Conservation (phyloP, 2,888 invertebrate species). For the Lithophane semibrunnea region DNA sequence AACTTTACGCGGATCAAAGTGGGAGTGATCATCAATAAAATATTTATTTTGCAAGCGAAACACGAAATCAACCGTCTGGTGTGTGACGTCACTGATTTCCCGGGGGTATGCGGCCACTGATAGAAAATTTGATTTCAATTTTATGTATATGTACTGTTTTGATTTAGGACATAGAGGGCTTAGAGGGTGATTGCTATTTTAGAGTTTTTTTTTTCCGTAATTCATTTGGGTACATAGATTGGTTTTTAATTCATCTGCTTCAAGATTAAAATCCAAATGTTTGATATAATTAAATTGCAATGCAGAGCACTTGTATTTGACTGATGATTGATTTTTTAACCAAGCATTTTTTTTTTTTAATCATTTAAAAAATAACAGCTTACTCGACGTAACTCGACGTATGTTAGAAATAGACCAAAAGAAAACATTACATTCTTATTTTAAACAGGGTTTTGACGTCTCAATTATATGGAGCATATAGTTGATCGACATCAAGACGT, state of each 20-base stretch:
- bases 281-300: background rate
- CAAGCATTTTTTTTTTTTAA: too few relatives aligned
- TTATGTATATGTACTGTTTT: slow-evolving; percentile 73
- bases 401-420: background rate
- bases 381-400: too few relatives aligned
- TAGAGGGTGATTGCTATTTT: slow-evolving; percentile 42
- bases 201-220: background rate
- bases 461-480: background rate
- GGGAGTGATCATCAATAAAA: slow-evolving; percentile 79
- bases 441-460: background rate
- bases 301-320: background rate
- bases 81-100: slow-evolving; percentile 81
- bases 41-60: slow-evolving; percentile 77
- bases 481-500: background rate
- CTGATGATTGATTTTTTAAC: background rate
- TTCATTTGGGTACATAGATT: too few relatives aligned
- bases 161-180: slow-evolving; percentile 64
- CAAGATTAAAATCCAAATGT: background rate
- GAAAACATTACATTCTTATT: background rate
- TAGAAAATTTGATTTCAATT: slow-evolving; percentile 81
- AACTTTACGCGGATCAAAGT: slow-evolving; percentile 75
- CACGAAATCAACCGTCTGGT: slow-evolving; percentile 78
- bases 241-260: background rate
- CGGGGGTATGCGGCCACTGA: slow-evolving; percentile 70
- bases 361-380: background rate